These are phyloP conservation scores for Drosophila mulleri DNA, from an alignment of 2,888 invertebrate genomes.

Conservation along the genomic window DNA sequence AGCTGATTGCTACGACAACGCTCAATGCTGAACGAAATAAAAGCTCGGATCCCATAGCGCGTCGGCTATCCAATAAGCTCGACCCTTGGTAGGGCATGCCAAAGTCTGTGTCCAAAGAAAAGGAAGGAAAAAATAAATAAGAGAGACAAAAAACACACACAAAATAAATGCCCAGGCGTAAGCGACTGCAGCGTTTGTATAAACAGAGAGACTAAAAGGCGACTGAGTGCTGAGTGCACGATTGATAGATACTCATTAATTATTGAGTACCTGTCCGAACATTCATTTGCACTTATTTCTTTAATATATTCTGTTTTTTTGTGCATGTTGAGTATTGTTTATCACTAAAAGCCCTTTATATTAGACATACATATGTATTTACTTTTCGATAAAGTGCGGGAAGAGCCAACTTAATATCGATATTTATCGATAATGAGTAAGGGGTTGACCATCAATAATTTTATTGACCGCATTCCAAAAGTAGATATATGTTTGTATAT, in stretches of 20 bases:
- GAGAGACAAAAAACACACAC: slow-evolving; percentile 10
- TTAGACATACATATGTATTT: not conserved
- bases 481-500: no score
- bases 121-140: slow-evolving; percentile 3
- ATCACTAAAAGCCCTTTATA: not conserved
- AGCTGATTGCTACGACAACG: slow-evolving; percentile 42
- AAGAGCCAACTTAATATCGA: no score
- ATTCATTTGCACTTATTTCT: not conserved
- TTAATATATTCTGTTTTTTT: not conserved
- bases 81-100: slow-evolving; percentile 29
- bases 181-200: slow-evolving; percentile 46
- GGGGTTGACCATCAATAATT: no score
- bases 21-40: not conserved
- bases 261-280: not conserved
- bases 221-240: not conserved
- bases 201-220: slow-evolving; percentile 2
- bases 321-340: not conserved
- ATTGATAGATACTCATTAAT: not conserved
- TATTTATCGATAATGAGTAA: no score
- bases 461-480: no score
- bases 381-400: not conserved
- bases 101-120: slow-evolving; percentile 24
- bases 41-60: slow-evolving; percentile 15
- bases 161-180: slow-evolving; percentile 34
- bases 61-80: slow-evolving; percentile 26